A percentile compares a stretch with the other conserved stretches of the same genome.
These are phyloP conservation scores for Carcina quercana DNA, from an alignment of 2,888 invertebrate genomes.

Conservation along the genomic window DNA sequence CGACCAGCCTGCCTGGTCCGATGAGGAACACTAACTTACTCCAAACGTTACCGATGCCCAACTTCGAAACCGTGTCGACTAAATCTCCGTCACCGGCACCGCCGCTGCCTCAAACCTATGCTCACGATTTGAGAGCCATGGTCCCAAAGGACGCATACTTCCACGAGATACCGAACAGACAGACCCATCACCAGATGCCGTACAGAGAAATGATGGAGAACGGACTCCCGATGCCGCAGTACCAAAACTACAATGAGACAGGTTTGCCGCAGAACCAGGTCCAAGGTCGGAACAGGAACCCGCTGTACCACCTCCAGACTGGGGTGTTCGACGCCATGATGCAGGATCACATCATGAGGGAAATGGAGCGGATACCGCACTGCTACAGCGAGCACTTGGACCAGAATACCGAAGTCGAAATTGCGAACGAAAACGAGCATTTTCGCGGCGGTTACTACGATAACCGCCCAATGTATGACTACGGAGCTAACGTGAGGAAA, in stretches of 20 bases:
- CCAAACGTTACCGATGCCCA: conserved; percentile 68
- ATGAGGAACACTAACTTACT: conserved; percentile 71
- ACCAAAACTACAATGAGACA: conserved; percentile 44
- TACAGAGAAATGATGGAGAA: conserved; percentile 43
- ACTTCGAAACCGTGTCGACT: conserved; percentile 72
- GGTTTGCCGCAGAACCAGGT: conserved; percentile 46
- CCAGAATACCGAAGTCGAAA: conserved; percentile 65
- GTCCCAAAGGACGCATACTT: conserved; percentile 77
- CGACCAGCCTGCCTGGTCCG: conserved; percentile 63
- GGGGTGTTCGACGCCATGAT: conserved; percentile 69
- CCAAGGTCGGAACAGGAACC: conserved; percentile 55
- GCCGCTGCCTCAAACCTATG: conserved; percentile 30
- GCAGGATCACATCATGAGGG: conserved; percentile 68
- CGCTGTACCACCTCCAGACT: conserved; percentile 56
- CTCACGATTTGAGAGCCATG: conserved; percentile 44
- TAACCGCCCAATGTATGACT: conserved; percentile 39
- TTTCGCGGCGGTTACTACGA: conserved; percentile 59
- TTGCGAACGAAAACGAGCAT: conserved; percentile 57
- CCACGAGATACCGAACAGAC: conserved; percentile 73
- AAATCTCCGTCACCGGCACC: conserved; percentile 57
- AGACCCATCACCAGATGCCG: conserved; percentile 44
- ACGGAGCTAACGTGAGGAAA: too few species aligned
- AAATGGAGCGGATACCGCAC: conserved; percentile 66
- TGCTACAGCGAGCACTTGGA: conserved; percentile 63
- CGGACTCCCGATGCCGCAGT: conserved; percentile 38